Evolutionary conservation across 2,797 vertebrate species (phyloP).

Genomic region (Lagodon rhomboides): DNA sequence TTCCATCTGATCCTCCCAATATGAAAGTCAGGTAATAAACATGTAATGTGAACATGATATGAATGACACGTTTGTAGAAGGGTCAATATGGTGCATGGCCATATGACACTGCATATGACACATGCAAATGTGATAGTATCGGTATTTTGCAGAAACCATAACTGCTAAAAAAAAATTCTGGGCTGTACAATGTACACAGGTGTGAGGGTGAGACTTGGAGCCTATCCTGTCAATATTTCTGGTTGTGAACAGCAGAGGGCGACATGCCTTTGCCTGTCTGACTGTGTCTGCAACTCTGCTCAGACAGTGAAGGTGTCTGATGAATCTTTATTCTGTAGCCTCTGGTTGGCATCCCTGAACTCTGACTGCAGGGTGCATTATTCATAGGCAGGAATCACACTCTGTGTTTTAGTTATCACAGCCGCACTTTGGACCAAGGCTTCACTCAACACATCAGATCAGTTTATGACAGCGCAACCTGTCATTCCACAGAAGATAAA

Average conservation of each 20-base stretch:
- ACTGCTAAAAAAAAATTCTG: no score
- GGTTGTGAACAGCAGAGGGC: conserved; percentile 19
- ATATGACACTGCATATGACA: no score
- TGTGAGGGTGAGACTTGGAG: no score
- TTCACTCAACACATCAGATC: background rate
- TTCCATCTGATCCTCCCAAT: no score
- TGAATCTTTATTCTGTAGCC: background rate
- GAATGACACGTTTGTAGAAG: no score
- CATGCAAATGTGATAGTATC: no score
- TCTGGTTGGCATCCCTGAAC: background rate
- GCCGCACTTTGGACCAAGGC: background rate
- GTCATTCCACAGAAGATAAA: background rate
- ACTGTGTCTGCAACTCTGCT: background rate
- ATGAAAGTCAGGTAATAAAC: no score
- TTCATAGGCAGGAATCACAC: conserved; percentile 1
- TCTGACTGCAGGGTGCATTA: conserved; percentile 24
- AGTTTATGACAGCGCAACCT: conserved; percentile 3
- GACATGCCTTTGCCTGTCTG: background rate
- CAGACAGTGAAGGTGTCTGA: background rate
- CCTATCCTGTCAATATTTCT: no score
- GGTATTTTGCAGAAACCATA: no score
- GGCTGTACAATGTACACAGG: no score
- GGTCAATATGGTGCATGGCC: no score
- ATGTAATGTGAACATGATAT: no score
- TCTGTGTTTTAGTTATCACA: conserved; percentile 7